Evolutionary conservation across 1,140 invertebrate species (phyloP).

Genomic region (Lordiphosa stackelbergi): DNA sequence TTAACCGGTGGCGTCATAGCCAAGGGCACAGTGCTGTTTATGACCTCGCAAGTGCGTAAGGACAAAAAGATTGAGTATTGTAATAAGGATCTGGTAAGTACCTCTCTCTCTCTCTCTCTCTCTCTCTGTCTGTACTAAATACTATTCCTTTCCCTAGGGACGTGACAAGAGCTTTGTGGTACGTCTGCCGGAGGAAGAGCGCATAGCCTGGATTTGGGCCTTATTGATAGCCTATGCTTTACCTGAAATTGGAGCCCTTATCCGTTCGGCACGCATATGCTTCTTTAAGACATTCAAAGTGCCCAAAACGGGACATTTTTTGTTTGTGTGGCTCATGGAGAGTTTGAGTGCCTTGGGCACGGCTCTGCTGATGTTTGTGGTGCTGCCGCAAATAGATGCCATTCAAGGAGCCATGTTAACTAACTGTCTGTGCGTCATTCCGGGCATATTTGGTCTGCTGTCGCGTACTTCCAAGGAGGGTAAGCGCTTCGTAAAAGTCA

Average conservation of each 20-base stretch:
- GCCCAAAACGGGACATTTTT: constrained; percentile 70
- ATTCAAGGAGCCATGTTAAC: constrained; percentile 95
- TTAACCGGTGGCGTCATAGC: constrained; percentile 88
- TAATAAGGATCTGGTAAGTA: constrained; percentile 88
- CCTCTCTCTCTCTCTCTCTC: too few species aligned
- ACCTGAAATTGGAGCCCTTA: constrained; percentile 91
- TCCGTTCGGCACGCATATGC: constrained; percentile 90
- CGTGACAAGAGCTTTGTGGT: constrained; percentile 90
- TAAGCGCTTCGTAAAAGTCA: constrained; percentile 86
- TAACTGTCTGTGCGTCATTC: constrained; percentile 94
- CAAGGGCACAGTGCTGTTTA: constrained; percentile 91
- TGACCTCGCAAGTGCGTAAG: constrained; percentile 91
- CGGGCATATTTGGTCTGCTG: constrained; percentile 84
- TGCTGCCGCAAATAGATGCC: constrained; percentile 93
- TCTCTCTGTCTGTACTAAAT: background rate
- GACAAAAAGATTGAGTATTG: constrained; percentile 87
- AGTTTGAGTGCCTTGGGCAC: constrained; percentile 91
- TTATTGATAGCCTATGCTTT: constrained; percentile 91
- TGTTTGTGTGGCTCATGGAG: constrained; percentile 87
- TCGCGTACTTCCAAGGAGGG: constrained; percentile 89
- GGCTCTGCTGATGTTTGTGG: constrained; percentile 88
- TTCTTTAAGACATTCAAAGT: constrained; percentile 89
- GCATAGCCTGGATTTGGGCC: constrained; percentile 95
- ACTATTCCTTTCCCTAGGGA: constrained; percentile 78
- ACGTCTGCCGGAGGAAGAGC: constrained; percentile 87